Conservation (phyloP, 1,140 invertebrate species). For the Babylonia areolata region DNA sequence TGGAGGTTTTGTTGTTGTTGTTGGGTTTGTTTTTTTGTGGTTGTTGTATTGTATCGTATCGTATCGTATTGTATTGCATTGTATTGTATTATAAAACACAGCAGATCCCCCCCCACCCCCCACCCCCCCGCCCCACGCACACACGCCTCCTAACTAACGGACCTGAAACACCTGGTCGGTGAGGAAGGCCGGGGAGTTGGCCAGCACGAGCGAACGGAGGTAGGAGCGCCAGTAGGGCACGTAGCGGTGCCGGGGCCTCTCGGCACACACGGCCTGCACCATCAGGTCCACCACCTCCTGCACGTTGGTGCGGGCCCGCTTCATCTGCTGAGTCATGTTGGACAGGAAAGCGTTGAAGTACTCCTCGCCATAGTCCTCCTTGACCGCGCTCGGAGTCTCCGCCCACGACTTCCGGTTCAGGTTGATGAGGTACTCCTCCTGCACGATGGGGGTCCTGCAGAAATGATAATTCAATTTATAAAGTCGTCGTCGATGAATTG, state of each 20-base stretch:
- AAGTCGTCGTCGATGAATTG: no score
- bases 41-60: no score
- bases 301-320: slow-evolving; percentile 63
- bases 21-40: no score
- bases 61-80: no score
- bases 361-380: slow-evolving; percentile 69
- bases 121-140: background rate
- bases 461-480: no score
- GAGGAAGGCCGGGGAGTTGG: slow-evolving; percentile 77
- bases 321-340: slow-evolving; percentile 60
- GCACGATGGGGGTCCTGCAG: slow-evolving; percentile 66
- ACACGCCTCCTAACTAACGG: background rate
- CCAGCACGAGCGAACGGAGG: slow-evolving; percentile 58
- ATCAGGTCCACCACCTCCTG: slow-evolving; percentile 67
- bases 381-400: slow-evolving; percentile 67
- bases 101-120: background rate
- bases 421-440: slow-evolving; percentile 60
- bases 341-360: slow-evolving; percentile 68
- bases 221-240: slow-evolving; percentile 63
- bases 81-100: no score
- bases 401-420: slow-evolving; percentile 69
- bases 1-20: no score
- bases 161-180: slow-evolving; percentile 62
- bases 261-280: slow-evolving; percentile 63
- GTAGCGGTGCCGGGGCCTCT: slow-evolving; percentile 61